Evolutionary conservation across 2,888 invertebrate species (phyloP), one percentile per base, ranked within the genome.

Genomic region (Eledone cirrhosa): DNA sequence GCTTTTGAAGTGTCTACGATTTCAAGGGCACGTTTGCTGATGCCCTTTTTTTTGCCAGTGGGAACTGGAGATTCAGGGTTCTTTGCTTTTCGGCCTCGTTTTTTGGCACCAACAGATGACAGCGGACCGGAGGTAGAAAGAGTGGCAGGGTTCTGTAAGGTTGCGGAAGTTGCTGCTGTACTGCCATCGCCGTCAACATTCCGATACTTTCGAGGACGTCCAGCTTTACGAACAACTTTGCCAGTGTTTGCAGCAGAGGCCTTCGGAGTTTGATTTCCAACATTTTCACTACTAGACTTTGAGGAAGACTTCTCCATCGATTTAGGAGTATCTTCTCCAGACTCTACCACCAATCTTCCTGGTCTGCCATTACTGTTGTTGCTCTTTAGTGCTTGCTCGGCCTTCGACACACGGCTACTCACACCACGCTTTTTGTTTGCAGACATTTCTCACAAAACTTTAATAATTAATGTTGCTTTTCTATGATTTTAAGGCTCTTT

Each of bases 191-290:
- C 41, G 11, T 41, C 33, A 29, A 27, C 67, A 27, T 27, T 31
- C 22, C 33, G 11, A 33, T 8, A 22, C 41, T 69, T 69, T 41
- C 69, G 31, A 22, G 69, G 69, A 2, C 69, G 69, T 41, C 69
- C 69, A 33, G 41, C 69, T 41, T 69, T 69, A 69, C 69, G 69
- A 31, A 69, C 69, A 33, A 22, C 41, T 41, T 69, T 31, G 14
- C 41, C 69, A 69, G 31, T 29, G 19, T 69, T 69, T 11, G 11
- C 41, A 31, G 11, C 41, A 31, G 33, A 31, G 41, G 69, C 19
- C 69, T 69, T 41, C 31, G 69, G 41, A 7, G 41, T 7, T 19
- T 31, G 41, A 69, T 69, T 41, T 69, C 69, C 69, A 22, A 33
- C 33, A 19, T 3, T n/a, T 11, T 69, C 33, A 69, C 41, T 31